Conservation (phyloP, 35 echinoderm and acorn worm genomes). For the Nesometra sesokonis region DNA sequence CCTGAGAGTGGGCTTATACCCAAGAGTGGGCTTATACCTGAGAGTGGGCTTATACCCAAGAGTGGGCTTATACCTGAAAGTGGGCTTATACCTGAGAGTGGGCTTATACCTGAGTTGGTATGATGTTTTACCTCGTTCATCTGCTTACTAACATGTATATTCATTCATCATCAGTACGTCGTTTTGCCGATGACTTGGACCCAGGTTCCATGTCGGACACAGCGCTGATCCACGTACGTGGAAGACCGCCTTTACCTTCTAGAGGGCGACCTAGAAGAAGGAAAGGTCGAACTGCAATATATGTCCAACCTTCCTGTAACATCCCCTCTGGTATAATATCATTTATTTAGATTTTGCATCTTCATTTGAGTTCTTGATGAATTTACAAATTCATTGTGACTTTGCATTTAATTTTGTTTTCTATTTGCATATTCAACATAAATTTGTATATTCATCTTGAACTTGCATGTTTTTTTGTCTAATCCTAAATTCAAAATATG, state of each 20-base stretch:
- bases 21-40: too few relatives aligned
- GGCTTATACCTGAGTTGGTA: too few relatives aligned
- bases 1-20: too few relatives aligned
- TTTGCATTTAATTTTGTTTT: too few relatives aligned
- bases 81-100: too few relatives aligned
- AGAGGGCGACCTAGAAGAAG: background rate
- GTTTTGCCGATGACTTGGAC: background rate
- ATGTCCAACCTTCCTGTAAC: background rate
- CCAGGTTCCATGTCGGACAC: background rate
- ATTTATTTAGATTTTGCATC: too few relatives aligned
- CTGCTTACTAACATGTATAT: background rate
- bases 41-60: too few relatives aligned
- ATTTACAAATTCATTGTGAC: too few relatives aligned
- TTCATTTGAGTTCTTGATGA: too few relatives aligned
- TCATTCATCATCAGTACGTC: background rate
- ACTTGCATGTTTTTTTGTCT: background rate
- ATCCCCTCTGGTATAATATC: background rate
- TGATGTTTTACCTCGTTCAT: background rate
- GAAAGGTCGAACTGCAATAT: background rate
- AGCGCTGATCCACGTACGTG: background rate
- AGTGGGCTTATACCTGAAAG: too few relatives aligned
- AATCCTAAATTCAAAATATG: too few relatives aligned
- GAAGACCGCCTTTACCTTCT: background rate
- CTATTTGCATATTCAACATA: too few relatives aligned
- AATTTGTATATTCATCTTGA: background rate